phyloP scores from a whole-genome alignment of 2,888 invertebrate genomes.

The Crepidodera aurea region DNA sequence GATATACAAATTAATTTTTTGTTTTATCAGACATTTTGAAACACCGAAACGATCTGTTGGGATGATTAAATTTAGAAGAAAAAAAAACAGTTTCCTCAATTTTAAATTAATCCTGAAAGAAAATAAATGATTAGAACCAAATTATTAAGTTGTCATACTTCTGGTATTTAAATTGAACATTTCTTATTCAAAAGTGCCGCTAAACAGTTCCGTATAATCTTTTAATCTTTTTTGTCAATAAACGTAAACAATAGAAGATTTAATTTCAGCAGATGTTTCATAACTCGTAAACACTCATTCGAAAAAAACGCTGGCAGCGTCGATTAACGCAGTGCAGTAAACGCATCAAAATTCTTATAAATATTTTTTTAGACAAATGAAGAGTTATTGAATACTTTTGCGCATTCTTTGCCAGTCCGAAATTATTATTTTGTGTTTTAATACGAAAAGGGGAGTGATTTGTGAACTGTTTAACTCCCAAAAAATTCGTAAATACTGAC shows the following conservation, averaged over 20 bases:
- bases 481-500: neutral
- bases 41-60: too few species aligned
- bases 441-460: constrained; percentile 2
- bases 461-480: neutral
- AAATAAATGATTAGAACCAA: too few species aligned
- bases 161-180: too few species aligned
- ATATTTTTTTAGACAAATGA: constrained; percentile 4
- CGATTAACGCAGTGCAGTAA: neutral
- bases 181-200: neutral
- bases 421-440: constrained; percentile 3
- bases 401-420: neutral
- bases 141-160: too few species aligned
- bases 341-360: constrained; percentile 2
- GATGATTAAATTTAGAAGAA: too few species aligned
- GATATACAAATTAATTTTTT: too few species aligned
- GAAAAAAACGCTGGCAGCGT: neutral
- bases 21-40: too few species aligned
- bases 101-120: too few species aligned
- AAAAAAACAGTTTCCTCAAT: too few species aligned
- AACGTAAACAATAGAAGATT: neutral
- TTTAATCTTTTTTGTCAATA: neutral
- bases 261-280: neutral
- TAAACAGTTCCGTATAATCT: neutral
- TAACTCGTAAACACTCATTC: neutral
- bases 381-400: constrained; percentile 9